Evolutionary conservation across 92 coral and sea anemone species (phyloP).

Genomic region (Parazoanthus darwini): DNA sequence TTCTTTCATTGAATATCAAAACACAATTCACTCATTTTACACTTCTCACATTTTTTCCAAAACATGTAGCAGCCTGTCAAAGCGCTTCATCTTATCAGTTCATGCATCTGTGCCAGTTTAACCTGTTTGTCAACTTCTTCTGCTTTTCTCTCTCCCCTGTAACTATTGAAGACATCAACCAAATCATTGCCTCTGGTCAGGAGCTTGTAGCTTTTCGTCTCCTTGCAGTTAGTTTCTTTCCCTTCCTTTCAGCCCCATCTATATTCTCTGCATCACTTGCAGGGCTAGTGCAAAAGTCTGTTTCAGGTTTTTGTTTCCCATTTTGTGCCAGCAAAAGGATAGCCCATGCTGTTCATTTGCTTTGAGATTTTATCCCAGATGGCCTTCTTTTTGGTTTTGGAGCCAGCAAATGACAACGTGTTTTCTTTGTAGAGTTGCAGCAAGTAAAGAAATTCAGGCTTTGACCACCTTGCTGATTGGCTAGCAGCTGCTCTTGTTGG

Average conservation of each 20-base stretch:
- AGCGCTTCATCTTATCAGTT: slow-evolving; percentile 19
- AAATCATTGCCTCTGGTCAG: slow-evolving; percentile 20
- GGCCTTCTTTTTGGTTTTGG: too few relatives aligned
- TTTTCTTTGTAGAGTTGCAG: too few relatives aligned
- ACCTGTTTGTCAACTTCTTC: slow-evolving; percentile 34
- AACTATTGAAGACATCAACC: slow-evolving; percentile 18
- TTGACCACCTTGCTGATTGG: too few relatives aligned
- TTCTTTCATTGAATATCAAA: slow-evolving; percentile 1
- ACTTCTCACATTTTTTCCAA: slow-evolving; percentile 28
- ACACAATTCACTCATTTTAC: background rate
- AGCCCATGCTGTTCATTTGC: too few relatives aligned
- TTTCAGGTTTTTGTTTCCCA: too few relatives aligned
- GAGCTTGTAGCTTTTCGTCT: slow-evolving; percentile 1
- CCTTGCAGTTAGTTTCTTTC: slow-evolving; percentile 4
- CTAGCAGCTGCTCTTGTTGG: too few relatives aligned
- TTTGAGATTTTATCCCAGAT: too few relatives aligned
- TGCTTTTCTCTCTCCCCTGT: slow-evolving; percentile 29
- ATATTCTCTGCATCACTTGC: slow-evolving; percentile 19
- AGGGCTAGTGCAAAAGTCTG: too few relatives aligned
- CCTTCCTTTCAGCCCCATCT: slow-evolving; percentile 5
- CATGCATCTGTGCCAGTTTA: slow-evolving; percentile 28
- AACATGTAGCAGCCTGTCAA: slow-evolving; percentile 19
- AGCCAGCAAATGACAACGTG: too few relatives aligned
- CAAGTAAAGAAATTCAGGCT: too few relatives aligned
- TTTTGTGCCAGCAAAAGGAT: too few relatives aligned